Evolutionary conservation across 1,140 invertebrate species (phyloP), one percentile per base, ranked within the genome.

Genomic region (Elysia chlorotica): DNA sequence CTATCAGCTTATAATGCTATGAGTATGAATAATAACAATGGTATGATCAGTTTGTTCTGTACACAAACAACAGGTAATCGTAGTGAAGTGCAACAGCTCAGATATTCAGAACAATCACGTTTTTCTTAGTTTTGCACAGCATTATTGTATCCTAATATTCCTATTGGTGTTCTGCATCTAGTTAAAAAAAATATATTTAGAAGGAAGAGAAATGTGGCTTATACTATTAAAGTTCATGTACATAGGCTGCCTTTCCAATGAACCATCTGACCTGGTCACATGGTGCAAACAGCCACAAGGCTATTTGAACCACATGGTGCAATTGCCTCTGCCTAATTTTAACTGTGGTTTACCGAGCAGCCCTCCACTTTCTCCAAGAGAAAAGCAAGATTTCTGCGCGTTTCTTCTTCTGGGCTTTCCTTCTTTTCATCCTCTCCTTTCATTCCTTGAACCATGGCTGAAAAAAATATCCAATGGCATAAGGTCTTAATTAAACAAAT

Each of bases 351-450:
- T 87, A 93, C 92, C 78, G 92, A 92, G 83, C 92, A 96, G 62
- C 93, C 92, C 90, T 96, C 95, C 17, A 97, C 93, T 88, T 94
- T 95, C 87, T 96, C 95, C 71, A 94, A 88, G 57, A 96, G 90
- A 70, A 92, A 89, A 57, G 92, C 91, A n/a, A 96, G 85, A 84
- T 94, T 94, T 80, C 92, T 91, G 2, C 82, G 71, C 0, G 81
- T 85, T 62, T 85, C 85, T 53, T 85, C 82, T 57, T 85, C 83
- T 31, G 85, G 82, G 36, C 82, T 82, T 38, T 75, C 78, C 56
- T 67, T 61, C 79, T 91, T 91, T 33, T 85, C 85, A 71, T 90
- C 89, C 80, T 91, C 87, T 84, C 92, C 89, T 87, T 92, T 88
- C 28, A 78, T 79, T 31, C 80, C 79, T 57, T 86, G 82, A 30